Conservation (phyloP, 1,140 invertebrate species). For the Leptinotarsa texana region DNA sequence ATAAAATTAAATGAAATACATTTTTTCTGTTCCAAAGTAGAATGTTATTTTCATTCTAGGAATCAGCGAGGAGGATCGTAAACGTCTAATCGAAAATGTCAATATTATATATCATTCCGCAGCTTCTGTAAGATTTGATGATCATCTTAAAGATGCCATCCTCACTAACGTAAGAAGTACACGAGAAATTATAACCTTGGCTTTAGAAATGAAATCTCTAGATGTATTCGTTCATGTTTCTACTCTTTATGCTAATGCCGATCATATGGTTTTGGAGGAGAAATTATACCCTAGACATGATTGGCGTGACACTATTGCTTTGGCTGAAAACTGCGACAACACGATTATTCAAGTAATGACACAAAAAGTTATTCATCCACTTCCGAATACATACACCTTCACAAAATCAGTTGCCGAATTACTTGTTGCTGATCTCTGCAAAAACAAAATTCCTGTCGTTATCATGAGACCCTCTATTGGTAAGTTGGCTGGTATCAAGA, state of each 20-base stretch:
- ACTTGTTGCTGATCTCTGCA: slow-evolving; percentile 69
- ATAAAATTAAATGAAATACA: no score
- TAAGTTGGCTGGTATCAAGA: slow-evolving; percentile 50
- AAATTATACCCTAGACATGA: slow-evolving; percentile 81
- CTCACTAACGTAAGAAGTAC: slow-evolving; percentile 62
- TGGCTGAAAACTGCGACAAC: slow-evolving; percentile 78
- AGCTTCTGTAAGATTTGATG: slow-evolving; percentile 87
- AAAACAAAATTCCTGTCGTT: slow-evolving; percentile 71
- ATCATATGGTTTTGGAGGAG: slow-evolving; percentile 68
- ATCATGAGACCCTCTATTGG: slow-evolving; percentile 92
- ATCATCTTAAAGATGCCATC: slow-evolving; percentile 66
- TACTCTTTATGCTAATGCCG: slow-evolving; percentile 8
- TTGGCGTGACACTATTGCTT: slow-evolving; percentile 80
- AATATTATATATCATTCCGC: slow-evolving; percentile 90
- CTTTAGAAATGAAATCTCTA: slow-evolving; percentile 63
- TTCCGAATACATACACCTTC: slow-evolving; percentile 86
- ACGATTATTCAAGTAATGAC: slow-evolving; percentile 69
- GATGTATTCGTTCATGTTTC: slow-evolving; percentile 68
- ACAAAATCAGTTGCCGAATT: slow-evolving; percentile 82
- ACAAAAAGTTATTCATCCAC: slow-evolving; percentile 68
- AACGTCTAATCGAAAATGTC: slow-evolving; percentile 69
- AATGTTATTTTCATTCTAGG: slow-evolving; percentile 21
- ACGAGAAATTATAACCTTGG: slow-evolving; percentile 60
- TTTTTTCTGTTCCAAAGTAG: no score
- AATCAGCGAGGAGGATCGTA: slow-evolving; percentile 56